Evolutionary conservation across 2,888 invertebrate species (phyloP).

Genomic region (Phaonia tiefii): DNA sequence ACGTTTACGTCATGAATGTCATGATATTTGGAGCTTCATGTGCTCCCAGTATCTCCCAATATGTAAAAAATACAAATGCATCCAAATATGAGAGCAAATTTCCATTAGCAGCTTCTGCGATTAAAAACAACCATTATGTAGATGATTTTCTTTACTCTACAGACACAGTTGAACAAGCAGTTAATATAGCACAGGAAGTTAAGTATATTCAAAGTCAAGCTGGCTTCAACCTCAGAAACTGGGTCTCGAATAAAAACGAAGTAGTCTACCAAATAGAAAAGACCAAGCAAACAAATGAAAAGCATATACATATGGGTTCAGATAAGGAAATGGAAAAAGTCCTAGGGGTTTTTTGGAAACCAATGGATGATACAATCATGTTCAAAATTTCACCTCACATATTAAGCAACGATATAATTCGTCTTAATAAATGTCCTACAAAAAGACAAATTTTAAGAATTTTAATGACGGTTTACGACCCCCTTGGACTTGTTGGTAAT

Average conservation of each 20-base stretch:
- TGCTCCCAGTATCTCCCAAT: constrained; percentile 44
- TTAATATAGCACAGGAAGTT: constrained; percentile 17
- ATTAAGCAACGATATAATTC: constrained; percentile 17
- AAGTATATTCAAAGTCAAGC: constrained; percentile 43
- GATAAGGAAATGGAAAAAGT: constrained; percentile 42
- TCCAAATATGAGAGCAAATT: constrained; percentile 27
- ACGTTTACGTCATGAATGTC: too few relatives aligned
- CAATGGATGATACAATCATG: constrained; percentile 21
- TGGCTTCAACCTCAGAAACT: constrained; percentile 61
- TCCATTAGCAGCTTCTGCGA: constrained; percentile 26
- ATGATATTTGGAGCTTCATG: too few relatives aligned
- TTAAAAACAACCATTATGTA: constrained; percentile 30
- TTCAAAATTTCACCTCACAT: constrained; percentile 26
- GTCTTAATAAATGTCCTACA: constrained; percentile 26
- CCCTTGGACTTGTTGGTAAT: constrained; percentile 46
- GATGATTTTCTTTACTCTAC: constrained; percentile 31
- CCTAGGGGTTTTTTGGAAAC: constrained; percentile 51
- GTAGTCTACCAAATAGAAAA: constrained; percentile 20
- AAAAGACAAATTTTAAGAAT: constrained; percentile 56
- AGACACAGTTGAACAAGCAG: constrained; percentile 21
- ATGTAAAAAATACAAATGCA: constrained; percentile 34
- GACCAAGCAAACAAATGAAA: background rate
- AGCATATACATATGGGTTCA: constrained; percentile 4
- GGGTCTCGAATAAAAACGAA: constrained; percentile 67
- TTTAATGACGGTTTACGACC: constrained; percentile 51